phyloP scores from a whole-genome alignment of 2,888 invertebrate species.

The Leucozona laternaria region DNA sequence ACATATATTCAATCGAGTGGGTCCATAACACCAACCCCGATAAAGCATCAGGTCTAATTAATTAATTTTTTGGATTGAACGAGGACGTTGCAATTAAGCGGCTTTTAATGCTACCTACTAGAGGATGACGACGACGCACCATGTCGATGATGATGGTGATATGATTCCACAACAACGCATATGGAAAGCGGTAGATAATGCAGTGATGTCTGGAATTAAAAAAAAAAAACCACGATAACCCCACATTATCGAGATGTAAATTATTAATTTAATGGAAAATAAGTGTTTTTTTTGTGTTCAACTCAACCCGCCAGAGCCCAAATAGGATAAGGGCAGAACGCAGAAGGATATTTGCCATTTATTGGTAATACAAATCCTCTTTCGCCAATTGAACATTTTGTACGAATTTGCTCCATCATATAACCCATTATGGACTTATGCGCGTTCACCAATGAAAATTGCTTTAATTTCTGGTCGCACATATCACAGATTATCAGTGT shows the following conservation, averaged over 20 bases:
- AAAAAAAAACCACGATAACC: slow-evolving; percentile 25
- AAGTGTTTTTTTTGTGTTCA: slow-evolving; percentile 47
- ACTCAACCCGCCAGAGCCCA: not conserved
- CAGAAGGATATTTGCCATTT: slow-evolving; percentile 15
- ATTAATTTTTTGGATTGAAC: slow-evolving; percentile 73
- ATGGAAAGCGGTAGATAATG: slow-evolving; percentile 33
- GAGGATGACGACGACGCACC: slow-evolving; percentile 9
- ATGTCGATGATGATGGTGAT: slow-evolving; percentile 42
- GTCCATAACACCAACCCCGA: slow-evolving; percentile 3
- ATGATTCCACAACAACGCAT: slow-evolving; percentile 45
- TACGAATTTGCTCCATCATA: slow-evolving; percentile 2
- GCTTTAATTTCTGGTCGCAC: slow-evolving; percentile 5
- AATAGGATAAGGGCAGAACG: not conserved
- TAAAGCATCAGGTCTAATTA: slow-evolving; percentile 66
- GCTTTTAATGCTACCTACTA: slow-evolving; percentile 65
- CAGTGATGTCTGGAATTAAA: slow-evolving; percentile 25
- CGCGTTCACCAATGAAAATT: slow-evolving; percentile 36
- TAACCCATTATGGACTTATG: slow-evolving; percentile 37
- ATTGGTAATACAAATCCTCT: slow-evolving; percentile 40
- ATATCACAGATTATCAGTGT: slow-evolving; percentile 50
- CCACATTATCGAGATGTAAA: slow-evolving; percentile 69
- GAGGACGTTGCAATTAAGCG: slow-evolving; percentile 70
- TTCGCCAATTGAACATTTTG: slow-evolving; percentile 46
- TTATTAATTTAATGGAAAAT: slow-evolving; percentile 71
- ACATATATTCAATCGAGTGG: slow-evolving; percentile 2